Evolutionary conservation across 2,797 vertebrate species (phyloP).

Genomic region (Smutsia temminckii): DNA sequence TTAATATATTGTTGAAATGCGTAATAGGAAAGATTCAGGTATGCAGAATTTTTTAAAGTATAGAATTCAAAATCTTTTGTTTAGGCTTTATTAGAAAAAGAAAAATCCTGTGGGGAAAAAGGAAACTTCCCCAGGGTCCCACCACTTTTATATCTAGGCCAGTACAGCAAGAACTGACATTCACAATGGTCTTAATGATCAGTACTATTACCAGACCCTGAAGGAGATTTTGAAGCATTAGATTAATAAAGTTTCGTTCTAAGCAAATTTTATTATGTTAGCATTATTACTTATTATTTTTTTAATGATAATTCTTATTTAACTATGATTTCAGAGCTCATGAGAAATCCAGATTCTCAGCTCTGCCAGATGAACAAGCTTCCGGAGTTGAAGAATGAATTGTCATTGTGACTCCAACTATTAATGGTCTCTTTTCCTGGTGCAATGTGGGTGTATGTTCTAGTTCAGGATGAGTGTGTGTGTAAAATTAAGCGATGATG

Average conservation of each 20-base stretch:
- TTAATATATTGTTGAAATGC: not conserved
- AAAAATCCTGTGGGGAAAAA: not conserved
- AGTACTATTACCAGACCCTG: not conserved
- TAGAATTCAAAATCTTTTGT: not conserved
- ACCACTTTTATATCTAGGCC: not conserved
- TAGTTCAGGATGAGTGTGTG: not conserved
- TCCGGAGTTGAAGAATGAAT: not conserved
- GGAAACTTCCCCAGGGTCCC: not conserved
- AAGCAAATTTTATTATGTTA: not conserved
- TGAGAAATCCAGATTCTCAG: not conserved
- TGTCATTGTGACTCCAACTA: not conserved
- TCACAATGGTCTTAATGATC: not conserved
- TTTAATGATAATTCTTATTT: not conserved
- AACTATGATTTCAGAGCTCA: not conserved
- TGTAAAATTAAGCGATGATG: not conserved
- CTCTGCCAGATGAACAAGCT: not conserved
- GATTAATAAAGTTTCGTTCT: not conserved
- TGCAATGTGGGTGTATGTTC: not conserved
- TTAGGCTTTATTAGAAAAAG: conserved; percentile 5
- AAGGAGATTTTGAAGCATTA: not conserved
- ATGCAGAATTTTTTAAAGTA: not conserved
- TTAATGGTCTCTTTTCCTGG: not conserved
- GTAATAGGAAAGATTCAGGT: not conserved
- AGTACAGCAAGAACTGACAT: not conserved
- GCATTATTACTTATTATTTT: not conserved